A percentile compares a stretch with the other conserved stretches of the same genome.
phyloP scores from a whole-genome alignment of 2,113 vertebrate genomes.

The Psammodynastes pulverulentus region DNA sequence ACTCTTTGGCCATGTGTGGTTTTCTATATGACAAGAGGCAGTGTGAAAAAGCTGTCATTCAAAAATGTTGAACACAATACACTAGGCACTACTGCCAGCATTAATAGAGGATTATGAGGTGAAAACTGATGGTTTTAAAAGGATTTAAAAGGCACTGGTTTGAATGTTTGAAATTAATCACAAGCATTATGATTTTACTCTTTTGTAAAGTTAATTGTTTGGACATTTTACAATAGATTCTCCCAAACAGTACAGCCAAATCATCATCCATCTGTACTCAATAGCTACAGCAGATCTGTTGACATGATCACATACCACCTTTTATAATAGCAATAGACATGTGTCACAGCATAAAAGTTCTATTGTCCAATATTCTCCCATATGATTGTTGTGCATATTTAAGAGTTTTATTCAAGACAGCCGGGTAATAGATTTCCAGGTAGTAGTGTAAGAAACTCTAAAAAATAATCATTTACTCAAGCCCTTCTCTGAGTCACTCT shows the following conservation, averaged over 20 bases:
- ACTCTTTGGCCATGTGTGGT: slow-evolving; percentile 15
- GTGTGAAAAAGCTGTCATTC: slow-evolving; percentile 29
- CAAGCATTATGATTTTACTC: slow-evolving; percentile 27
- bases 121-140: not conserved
- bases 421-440: not conserved
- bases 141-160: not conserved
- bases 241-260: not conserved
- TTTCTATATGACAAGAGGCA: slow-evolving; percentile 36
- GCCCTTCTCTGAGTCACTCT: not conserved
- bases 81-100: not conserved
- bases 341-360: not conserved
- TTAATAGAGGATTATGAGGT: not conserved
- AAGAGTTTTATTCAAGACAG: not conserved
- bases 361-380: not conserved
- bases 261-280: not conserved
- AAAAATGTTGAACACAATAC: not conserved
- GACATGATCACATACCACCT: not conserved
- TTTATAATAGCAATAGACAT: not conserved
- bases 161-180: slow-evolving; percentile 9
- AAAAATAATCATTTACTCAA: not conserved
- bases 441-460: not conserved
- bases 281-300: not conserved
- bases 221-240: not conserved
- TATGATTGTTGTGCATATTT: not conserved
- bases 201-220: not conserved